Percentiles rank a stretch among this genome's conserved stretches.
Evolutionary conservation across 2,888 invertebrate genomes (phyloP).

Genomic region (Busseola fusca): DNA sequence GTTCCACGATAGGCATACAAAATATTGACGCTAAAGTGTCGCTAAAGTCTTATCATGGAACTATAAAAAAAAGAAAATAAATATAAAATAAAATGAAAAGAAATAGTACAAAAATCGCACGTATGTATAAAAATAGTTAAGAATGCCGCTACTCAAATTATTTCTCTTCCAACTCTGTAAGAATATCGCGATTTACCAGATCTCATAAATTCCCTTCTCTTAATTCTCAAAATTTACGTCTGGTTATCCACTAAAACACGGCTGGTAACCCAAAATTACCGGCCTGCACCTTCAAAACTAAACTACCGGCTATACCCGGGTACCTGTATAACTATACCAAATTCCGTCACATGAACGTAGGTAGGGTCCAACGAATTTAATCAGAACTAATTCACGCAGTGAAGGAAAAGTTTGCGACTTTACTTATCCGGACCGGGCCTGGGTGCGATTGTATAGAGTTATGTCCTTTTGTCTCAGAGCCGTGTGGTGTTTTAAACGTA

Average conservation of each 20-base stretch:
- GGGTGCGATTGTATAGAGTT: conserved; percentile 38
- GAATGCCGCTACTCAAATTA: background rate
- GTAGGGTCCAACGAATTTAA: conserved; percentile 60
- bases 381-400: conserved; percentile 62
- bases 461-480: conserved; percentile 23
- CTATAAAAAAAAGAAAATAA: too few species aligned
- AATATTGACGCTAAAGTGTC: too few species aligned
- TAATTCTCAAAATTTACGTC: conserved; percentile 4
- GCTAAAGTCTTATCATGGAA: too few species aligned
- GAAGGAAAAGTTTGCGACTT: conserved; percentile 52
- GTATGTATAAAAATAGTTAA: background rate
- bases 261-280: conserved; percentile 45
- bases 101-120: too few species aligned
- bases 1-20: too few species aligned
- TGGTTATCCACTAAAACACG: conserved; percentile 39
- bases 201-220: background rate
- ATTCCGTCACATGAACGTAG: conserved; percentile 46
- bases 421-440: conserved; percentile 22
- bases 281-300: conserved; percentile 42
- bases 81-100: too few species aligned
- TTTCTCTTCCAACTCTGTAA: background rate
- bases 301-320: conserved; percentile 16
- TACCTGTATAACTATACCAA: conserved; percentile 28
- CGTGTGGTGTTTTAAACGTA: conserved; percentile 34
- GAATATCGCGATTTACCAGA: conserved; percentile 1